Base-by-base conservation (phyloP, 2,888 invertebrate species). In the Cordilura impudica region DNA sequence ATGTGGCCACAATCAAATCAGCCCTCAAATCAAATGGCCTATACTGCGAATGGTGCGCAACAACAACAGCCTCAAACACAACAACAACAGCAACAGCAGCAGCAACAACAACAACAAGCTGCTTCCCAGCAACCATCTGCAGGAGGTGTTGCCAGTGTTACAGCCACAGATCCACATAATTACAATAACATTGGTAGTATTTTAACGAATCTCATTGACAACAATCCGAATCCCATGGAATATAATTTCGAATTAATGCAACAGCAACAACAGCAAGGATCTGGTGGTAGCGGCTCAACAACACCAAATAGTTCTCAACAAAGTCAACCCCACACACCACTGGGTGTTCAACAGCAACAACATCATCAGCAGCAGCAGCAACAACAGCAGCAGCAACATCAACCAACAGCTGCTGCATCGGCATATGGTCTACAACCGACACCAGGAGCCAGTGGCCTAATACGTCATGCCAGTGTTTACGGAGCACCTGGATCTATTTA, bases 161-260 rank as follows among this genome's bases (percentile, higher is more conserved):
- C 84, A 72, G 47, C 84, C 31, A 26, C 63, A 53, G 89, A 89
- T 84, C 84, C 88, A 4, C 89, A 89, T 72, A 88, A 85, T 65
- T 90, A 90, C 81, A 90, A 89, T 70, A 90, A 90, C 75, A 90
- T 90, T 72, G 90, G 90, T 60, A 90, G 89, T 83, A 90, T 90
- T 84, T 85, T 90, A 51, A 90, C 90, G 81, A 90, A 90, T 87
- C 86, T 90, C 83, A 87, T 90, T 76, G 88, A 90, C 67, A 88
- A 87, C 54, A 89, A 88, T 83, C 88, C 89, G 67, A 84, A 88
- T 81, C 85, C 88, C n/a, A 84, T 90, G 86, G 89, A 90, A 81
- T 89, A 89, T 82, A 89, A 88, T 75, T 89, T 89, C 60, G 90
- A 90, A 75, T 76, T 89, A 77, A 86, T 89, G 85, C 85, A 84